These are phyloP conservation scores for Antheraea yamamai DNA, from an alignment of 2,888 invertebrate genomes.

Conservation along the genomic window DNA sequence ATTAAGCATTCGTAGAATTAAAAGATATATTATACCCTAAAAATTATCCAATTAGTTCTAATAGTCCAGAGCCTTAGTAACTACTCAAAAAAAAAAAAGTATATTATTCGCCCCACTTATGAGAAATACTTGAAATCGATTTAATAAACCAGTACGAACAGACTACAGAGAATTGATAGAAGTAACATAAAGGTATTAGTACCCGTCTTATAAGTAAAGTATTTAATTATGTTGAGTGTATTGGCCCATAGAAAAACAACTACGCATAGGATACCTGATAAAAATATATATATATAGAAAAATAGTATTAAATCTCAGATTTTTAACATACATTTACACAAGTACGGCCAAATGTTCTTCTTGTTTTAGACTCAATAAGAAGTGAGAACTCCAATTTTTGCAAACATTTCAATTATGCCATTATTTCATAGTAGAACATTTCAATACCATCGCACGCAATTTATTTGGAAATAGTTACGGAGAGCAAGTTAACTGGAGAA, in stretches of 20 bases:
- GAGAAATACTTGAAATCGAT: not conserved
- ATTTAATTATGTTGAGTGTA: not conserved
- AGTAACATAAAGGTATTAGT: not conserved
- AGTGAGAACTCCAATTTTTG: not conserved
- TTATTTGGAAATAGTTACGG: constrained; percentile 37
- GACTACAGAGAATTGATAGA: not conserved
- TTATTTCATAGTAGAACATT: constrained; percentile 17
- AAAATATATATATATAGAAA: too few species aligned
- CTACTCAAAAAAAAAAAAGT: not conserved
- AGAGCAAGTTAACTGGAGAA: constrained; percentile 37
- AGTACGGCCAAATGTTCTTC: not conserved
- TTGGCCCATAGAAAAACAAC: not conserved
- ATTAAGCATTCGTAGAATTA: not conserved
- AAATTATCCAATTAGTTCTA: not conserved
- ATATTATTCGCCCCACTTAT: not conserved
- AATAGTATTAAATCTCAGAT: too few species aligned
- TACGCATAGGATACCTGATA: not conserved
- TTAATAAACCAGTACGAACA: not conserved
- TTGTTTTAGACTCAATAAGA: not conserved
- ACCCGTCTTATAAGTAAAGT: not conserved
- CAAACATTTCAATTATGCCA: not conserved
- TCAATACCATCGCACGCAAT: constrained; percentile 38
- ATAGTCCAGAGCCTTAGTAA: not conserved
- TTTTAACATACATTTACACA: too few species aligned
- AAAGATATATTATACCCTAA: not conserved